Evolutionary conservation across 2,113 vertebrate species (phyloP).

Genomic region (Datnioides undecimradiatus): DNA sequence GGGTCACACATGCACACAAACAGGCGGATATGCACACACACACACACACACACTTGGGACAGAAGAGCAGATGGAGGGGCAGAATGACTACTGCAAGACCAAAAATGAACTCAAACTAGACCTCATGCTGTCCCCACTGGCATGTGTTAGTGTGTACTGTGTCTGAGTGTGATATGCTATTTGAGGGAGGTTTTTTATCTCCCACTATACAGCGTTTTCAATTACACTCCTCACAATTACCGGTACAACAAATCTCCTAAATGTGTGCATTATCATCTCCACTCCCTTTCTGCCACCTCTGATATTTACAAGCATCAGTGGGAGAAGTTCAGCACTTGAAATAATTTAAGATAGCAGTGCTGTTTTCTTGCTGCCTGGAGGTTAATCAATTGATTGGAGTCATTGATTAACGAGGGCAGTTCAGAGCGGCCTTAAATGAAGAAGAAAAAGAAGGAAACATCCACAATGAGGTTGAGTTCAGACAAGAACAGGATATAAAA

Average conservation of each 20-base stretch:
- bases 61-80: conserved; percentile 69
- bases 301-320: not conserved
- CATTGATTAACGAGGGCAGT: conserved; percentile 38
- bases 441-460: conserved; percentile 2
- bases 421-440: not conserved
- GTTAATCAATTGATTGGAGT: conserved; percentile 42
- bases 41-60: conserved; percentile 26
- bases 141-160: conserved; percentile 28
- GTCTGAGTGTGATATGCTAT: conserved; percentile 15
- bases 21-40: not conserved
- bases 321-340: not conserved
- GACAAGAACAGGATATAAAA: not conserved
- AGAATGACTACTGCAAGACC: conserved; percentile 61
- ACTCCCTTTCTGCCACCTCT: not conserved
- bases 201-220: conserved; percentile 19
- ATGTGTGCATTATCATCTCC: conserved; percentile 24
- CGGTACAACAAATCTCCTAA: not conserved
- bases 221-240: not conserved
- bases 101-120: conserved; percentile 58
- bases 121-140: conserved; percentile 53
- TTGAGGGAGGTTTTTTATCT: not conserved
- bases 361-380: not conserved
- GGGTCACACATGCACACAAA: conserved; percentile 43
- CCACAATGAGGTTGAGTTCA: not conserved
- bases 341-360: not conserved